Percentiles rank a stretch among this genome's conserved stretches.
Conservation (phyloP, 2,113 vertebrate genomes). For the Synodontis membranacea region DNA sequence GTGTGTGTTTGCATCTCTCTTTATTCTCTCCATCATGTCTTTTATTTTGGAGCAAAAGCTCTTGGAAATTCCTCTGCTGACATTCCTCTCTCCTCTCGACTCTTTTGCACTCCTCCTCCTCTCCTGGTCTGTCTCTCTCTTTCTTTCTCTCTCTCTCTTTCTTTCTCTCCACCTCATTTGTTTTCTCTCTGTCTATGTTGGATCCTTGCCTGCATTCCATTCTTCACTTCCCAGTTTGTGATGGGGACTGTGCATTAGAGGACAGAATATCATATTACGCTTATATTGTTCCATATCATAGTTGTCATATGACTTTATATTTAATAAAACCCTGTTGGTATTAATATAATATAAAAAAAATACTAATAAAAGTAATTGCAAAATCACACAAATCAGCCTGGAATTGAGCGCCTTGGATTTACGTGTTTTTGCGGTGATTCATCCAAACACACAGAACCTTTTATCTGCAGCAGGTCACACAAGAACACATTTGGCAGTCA, state of each 20-base stretch:
- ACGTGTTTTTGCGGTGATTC: not conserved
- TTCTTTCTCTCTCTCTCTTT: constrained; percentile 36
- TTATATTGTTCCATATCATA: not conserved
- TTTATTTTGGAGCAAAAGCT: constrained; percentile 53
- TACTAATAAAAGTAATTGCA: not conserved
- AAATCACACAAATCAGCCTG: not conserved
- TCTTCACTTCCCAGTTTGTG: constrained; percentile 70
- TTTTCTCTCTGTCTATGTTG: constrained; percentile 54
- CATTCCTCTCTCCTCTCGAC: constrained; percentile 53
- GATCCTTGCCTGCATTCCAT: constrained; percentile 72
- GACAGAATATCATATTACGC: not conserved
- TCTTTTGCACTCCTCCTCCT: constrained; percentile 34
- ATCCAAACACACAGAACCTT: not conserved
- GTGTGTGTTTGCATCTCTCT: not conserved
- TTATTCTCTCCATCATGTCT: constrained; percentile 40
- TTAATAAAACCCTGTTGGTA: not conserved
- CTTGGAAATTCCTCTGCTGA: constrained; percentile 56
- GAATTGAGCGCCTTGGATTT: not conserved
- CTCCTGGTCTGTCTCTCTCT: constrained; percentile 28
- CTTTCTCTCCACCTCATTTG: constrained; percentile 37
- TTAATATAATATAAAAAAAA: no score
- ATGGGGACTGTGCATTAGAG: constrained; percentile 56
- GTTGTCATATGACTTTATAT: not conserved
- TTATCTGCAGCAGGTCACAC: constrained; percentile 11
- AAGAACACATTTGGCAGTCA: not conserved